These are phyloP conservation scores for Anoplophora glabripennis DNA, from an alignment of 1,140 invertebrate genomes.

Conservation along the genomic window DNA sequence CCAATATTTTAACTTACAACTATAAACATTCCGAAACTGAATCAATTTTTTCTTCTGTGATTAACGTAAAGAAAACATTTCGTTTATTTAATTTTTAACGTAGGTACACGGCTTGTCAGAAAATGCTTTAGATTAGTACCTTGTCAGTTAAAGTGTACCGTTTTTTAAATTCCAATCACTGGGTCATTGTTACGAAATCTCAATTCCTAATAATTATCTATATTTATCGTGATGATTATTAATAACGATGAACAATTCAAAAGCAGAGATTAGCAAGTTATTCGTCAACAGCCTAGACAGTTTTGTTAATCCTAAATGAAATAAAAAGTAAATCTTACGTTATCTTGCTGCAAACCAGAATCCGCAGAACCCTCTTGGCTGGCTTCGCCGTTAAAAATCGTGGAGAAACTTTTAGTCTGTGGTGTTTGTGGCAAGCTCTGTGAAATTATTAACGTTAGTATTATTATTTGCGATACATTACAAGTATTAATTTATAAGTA, in stretches of 20 bases:
- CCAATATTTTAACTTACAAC: no score
- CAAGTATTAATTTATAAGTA: background rate
- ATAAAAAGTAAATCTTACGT: constrained; percentile 32
- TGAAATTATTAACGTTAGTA: background rate
- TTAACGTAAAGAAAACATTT: no score
- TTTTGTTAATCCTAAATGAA: background rate
- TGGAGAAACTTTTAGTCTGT: constrained; percentile 43
- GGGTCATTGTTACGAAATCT: no score
- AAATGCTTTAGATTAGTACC: no score
- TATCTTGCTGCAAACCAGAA: constrained; percentile 40
- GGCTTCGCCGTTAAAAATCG: constrained; percentile 38
- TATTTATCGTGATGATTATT: background rate
- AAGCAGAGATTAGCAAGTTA: background rate
- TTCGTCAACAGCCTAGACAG: background rate
- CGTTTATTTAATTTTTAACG: no score
- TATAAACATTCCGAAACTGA: no score
- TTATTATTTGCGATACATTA: background rate
- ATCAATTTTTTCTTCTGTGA: no score
- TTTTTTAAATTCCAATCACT: no score
- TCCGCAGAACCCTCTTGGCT: constrained; percentile 33
- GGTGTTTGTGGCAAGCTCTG: constrained; percentile 46
- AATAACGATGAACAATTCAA: background rate
- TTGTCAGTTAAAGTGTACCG: no score
- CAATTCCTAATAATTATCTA: background rate
- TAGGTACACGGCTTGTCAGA: no score